A percentile compares a stretch with the other conserved stretches of the same genome.
phyloP scores from a whole-genome alignment of 2,888 invertebrate species.

The Phengaris arion region DNA sequence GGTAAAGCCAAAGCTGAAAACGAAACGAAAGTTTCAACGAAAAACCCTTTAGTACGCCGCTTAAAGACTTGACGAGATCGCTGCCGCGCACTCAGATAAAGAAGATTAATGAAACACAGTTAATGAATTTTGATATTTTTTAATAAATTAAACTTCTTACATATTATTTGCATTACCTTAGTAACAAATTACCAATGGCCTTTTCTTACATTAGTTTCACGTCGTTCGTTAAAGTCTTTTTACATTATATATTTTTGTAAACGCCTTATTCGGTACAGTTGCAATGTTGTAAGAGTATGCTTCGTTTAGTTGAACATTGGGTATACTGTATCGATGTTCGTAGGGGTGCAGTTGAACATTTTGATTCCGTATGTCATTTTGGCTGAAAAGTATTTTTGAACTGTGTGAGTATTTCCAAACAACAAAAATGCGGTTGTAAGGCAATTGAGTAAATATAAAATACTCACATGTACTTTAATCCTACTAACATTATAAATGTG shows the following conservation, averaged over 20 bases:
- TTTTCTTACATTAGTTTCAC: neutral
- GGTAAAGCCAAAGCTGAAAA: too few relatives aligned
- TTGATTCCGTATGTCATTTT: neutral
- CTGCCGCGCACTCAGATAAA: too few relatives aligned
- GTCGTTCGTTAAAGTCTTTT: neutral
- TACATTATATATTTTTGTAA: constrained; percentile 17
- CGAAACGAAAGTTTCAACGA: too few relatives aligned
- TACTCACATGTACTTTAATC: too few relatives aligned
- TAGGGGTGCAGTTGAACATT: neutral
- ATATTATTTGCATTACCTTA: neutral
- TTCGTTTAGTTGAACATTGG: constrained; percentile 45
- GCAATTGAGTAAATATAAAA: too few relatives aligned
- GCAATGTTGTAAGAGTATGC: constrained; percentile 44
- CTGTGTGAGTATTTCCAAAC: too few relatives aligned
- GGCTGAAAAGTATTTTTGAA: neutral
- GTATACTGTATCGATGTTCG: constrained; percentile 32
- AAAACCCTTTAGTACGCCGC: too few relatives aligned
- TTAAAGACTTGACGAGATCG: too few relatives aligned
- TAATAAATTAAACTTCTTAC: neutral
- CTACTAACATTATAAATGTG: too few relatives aligned
- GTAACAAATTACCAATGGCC: too few relatives aligned
- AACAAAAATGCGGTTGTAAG: too few relatives aligned
- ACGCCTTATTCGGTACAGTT: constrained; percentile 37
- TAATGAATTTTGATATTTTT: too few relatives aligned
- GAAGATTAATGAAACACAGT: neutral